A percentile compares a stretch with the other conserved stretches of the same genome.
These are phyloP conservation scores for Pristiophorus japonicus DNA, from an alignment of 2,113 vertebrate genomes.

Conservation along the genomic window DNA sequence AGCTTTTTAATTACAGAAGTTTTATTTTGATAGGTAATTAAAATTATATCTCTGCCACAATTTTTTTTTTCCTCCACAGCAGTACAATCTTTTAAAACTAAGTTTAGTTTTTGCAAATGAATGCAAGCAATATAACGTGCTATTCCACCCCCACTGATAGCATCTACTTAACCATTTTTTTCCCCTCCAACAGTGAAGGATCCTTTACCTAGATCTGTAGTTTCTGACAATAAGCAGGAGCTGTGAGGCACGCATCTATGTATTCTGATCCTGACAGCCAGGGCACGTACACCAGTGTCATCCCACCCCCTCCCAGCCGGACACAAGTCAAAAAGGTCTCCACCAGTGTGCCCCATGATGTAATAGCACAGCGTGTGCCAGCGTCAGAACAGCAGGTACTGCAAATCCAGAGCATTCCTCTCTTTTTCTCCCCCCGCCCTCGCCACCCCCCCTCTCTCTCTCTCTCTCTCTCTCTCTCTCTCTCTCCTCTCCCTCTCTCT, in stretches of 20 bases:
- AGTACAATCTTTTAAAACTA: neutral
- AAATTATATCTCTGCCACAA: neutral
- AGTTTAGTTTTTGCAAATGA: neutral
- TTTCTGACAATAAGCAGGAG: conserved; percentile 89
- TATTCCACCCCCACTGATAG: no score
- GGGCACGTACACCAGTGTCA: conserved; percentile 81
- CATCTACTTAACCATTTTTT: neutral
- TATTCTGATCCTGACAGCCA: conserved; percentile 84
- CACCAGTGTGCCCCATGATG: conserved; percentile 66
- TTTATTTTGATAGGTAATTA: neutral
- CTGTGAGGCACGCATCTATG: conserved; percentile 69
- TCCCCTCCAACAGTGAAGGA: conserved; percentile 74
- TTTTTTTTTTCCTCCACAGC: neutral
- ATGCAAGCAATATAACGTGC: neutral
- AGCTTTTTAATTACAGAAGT: neutral
- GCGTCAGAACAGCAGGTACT: conserved; percentile 77
- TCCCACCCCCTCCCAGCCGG: conserved; percentile 85
- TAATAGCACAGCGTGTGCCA: conserved; percentile 70
- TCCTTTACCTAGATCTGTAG: conserved; percentile 82
- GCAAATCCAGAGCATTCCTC: neutral
- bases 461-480: neutral
- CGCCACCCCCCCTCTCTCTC: neutral
- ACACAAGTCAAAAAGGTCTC: conserved; percentile 85
- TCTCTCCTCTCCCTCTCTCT: no score
- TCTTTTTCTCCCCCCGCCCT: neutral